Percentiles rank a stretch among this genome's conserved stretches.
phyloP scores from a whole-genome alignment of 2,797 vertebrate species.

The Coilia nasus region DNA sequence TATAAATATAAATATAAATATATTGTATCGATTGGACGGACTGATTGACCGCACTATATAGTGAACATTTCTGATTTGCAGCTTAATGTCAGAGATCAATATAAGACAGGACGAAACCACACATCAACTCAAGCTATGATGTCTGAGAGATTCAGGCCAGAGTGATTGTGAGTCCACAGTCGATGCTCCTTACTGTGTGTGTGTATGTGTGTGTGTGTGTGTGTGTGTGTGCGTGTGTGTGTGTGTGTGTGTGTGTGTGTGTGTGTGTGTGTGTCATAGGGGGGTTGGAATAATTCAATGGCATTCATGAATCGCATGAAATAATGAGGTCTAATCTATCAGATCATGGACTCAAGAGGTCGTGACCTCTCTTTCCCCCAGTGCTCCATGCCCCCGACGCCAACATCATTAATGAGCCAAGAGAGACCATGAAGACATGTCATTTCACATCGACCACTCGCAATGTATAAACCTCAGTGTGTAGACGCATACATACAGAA shows the following conservation, averaged over 20 bases:
- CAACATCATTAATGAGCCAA: neutral
- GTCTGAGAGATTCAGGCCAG: neutral
- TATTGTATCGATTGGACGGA: too few relatives aligned
- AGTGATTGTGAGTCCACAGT: neutral
- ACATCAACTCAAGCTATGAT: neutral
- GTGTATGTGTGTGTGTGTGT: slow-evolving; percentile 17
- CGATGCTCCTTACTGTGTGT: neutral
- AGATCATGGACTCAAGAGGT: neutral
- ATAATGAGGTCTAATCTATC: slow-evolving; percentile 14
- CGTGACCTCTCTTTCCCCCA: neutral
- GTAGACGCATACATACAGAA: too few relatives aligned
- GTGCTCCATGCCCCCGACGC: neutral
- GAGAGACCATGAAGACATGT: neutral
- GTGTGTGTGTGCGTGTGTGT: neutral
- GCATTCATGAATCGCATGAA: neutral
- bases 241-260: neutral
- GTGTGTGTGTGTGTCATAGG: too few relatives aligned
- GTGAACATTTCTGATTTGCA: neutral
- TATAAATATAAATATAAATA: too few relatives aligned
- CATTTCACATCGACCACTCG: too few relatives aligned
- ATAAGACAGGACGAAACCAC: neutral
- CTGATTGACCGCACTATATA: too few relatives aligned
- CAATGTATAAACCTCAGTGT: too few relatives aligned
- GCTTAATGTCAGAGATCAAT: neutral
- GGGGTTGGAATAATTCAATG: neutral